Percentiles rank a stretch among this genome's conserved stretches.
phyloP scores from a whole-genome alignment of 2,113 vertebrate genomes.

The Hucho hucho region DNA sequence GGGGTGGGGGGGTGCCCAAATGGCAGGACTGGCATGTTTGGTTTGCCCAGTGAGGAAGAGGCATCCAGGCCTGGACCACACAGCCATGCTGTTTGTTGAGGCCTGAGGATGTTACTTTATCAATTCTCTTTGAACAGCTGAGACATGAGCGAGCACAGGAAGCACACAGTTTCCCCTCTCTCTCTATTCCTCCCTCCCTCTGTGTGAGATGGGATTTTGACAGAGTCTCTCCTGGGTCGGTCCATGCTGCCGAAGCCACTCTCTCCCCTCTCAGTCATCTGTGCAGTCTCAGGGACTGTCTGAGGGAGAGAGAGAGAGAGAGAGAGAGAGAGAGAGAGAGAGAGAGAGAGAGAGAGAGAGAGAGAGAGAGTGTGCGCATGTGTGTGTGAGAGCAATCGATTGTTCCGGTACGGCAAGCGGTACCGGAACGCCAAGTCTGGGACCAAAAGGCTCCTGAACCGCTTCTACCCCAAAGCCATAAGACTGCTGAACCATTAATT shows the following conservation, averaged over 20 bases:
- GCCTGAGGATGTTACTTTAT: constrained; percentile 43
- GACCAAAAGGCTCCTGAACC: too few relatives aligned
- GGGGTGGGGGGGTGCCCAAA: not conserved
- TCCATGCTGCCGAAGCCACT: not conserved
- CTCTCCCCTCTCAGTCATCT: constrained; percentile 1
- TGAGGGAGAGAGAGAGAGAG: too few relatives aligned
- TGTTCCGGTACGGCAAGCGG: too few relatives aligned
- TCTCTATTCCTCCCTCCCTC: constrained; percentile 1
- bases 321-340: too few relatives aligned
- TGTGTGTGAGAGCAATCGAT: not conserved
- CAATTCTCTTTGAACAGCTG: constrained; percentile 41
- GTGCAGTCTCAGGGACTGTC: not conserved
- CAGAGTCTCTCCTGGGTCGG: constrained; percentile 11
- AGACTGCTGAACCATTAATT: too few relatives aligned
- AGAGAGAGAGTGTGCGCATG: too few relatives aligned
- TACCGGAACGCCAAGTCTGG: too few relatives aligned
- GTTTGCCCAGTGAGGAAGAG: too few relatives aligned
- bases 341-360: too few relatives aligned
- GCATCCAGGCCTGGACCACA: constrained; percentile 24
- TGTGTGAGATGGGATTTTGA: constrained; percentile 7
- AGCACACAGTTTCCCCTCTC: not conserved
- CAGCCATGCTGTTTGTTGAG: constrained; percentile 17
- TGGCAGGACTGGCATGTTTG: not conserved
- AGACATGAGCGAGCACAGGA: constrained; percentile 1
- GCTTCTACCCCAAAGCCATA: too few relatives aligned